Percentiles rank a stretch among this genome's conserved stretches.
phyloP scores from a whole-genome alignment of 1,140 invertebrate species.

The Eciton burchellii region DNA sequence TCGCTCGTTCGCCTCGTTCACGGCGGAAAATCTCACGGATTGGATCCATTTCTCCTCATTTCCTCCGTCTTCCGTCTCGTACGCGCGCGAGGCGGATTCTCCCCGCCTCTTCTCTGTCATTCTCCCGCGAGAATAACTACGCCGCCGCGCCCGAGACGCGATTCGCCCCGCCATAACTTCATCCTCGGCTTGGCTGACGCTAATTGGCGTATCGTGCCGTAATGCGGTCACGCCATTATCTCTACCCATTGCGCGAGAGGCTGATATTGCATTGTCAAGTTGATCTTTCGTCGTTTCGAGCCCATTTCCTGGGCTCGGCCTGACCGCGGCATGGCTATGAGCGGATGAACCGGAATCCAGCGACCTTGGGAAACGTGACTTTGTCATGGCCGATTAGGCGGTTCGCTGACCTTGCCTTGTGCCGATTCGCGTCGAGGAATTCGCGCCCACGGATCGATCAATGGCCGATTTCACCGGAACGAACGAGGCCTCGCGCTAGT shows the following conservation, averaged over 20 bases:
- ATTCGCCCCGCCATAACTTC: constrained; percentile 67
- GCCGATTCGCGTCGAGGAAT: background rate
- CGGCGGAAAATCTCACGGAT: constrained; percentile 45
- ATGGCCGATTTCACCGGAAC: background rate
- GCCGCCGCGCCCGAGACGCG: constrained; percentile 23
- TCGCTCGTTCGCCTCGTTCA: constrained; percentile 10
- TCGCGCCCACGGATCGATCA: background rate
- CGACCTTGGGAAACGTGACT: constrained; percentile 75
- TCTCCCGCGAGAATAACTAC: constrained; percentile 31
- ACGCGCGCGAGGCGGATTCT: background rate
- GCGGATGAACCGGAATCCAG: constrained; percentile 68
- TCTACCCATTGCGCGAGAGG: constrained; percentile 67
- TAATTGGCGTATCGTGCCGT: constrained; percentile 80
- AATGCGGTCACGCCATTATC: constrained; percentile 78
- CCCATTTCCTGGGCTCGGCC: constrained; percentile 65
- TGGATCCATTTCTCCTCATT: constrained; percentile 36
- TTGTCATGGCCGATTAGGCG: constrained; percentile 68
- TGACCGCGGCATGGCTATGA: constrained; percentile 20
- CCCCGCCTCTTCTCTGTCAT: constrained; percentile 46
- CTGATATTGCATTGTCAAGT: constrained; percentile 75
- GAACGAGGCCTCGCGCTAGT: background rate
- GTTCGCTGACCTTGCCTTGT: constrained; percentile 53
- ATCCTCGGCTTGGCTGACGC: constrained; percentile 72
- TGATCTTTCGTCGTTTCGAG: constrained; percentile 78
- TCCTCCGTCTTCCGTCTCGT: constrained; percentile 13